A percentile compares a stretch with the other conserved stretches of the same genome.
phyloP scores from a whole-genome alignment of 2,888 invertebrate species.

The Platycheirus albimanus region DNA sequence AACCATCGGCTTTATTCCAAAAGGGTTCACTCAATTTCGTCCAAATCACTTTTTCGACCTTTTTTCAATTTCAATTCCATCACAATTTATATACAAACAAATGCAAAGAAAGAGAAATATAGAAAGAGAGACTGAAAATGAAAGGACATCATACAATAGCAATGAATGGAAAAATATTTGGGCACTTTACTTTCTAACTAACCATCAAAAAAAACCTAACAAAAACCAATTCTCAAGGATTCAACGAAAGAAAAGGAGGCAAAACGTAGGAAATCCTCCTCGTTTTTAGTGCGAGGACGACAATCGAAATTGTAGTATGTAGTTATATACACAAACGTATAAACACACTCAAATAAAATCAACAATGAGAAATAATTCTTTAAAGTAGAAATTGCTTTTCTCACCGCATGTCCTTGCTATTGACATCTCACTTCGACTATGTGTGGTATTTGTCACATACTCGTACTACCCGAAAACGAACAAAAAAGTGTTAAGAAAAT shows the following conservation, averaged over 20 bases:
- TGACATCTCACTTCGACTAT: conserved; percentile 17
- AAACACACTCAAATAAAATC: conserved; percentile 47
- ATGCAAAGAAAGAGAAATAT: conserved; percentile 7
- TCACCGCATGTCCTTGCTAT: conserved; percentile 47
- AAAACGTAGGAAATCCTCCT: conserved; percentile 18
- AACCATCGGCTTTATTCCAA: conserved; percentile 43
- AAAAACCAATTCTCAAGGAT: conserved; percentile 51
- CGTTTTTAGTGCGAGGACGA: conserved; percentile 52
- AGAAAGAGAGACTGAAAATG: not conserved
- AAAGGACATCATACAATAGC: conserved; percentile 48
- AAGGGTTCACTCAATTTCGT: conserved; percentile 69
- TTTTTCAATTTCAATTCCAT: conserved; percentile 57
- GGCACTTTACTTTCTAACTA: conserved; percentile 73
- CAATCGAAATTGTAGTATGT: conserved; percentile 54
- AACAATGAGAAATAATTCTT: conserved; percentile 71
- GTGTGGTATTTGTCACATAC: conserved; percentile 2
- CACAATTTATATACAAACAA: conserved; percentile 26
- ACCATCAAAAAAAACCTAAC: conserved; percentile 69
- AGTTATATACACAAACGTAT: conserved; percentile 2
- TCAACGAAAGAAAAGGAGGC: not conserved
- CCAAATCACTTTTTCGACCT: conserved; percentile 65
- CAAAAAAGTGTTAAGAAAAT: conserved; percentile 32
- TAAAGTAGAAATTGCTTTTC: conserved; percentile 66
- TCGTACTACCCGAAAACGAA: not conserved
- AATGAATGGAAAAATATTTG: conserved; percentile 68